Evolutionary conservation across 2,888 invertebrate genomes (phyloP), one percentile per base, ranked within the genome.

Genomic region (Dexiosoma caninum): DNA sequence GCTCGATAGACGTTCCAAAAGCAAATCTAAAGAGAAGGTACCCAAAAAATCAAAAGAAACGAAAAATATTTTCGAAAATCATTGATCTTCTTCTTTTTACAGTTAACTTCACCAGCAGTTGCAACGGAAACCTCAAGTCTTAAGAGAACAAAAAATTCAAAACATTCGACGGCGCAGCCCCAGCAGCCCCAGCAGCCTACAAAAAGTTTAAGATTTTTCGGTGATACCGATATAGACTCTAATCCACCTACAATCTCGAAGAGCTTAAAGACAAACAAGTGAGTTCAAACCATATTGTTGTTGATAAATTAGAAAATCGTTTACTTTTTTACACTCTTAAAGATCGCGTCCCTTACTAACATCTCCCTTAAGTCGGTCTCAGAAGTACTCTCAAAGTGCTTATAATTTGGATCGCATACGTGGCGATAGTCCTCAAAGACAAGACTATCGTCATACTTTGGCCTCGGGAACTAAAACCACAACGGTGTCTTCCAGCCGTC

Each of bases 201-300:
- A 4, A 95, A 95, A 88, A 95, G 93, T 90, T 92, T 95, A 10
- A 93, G 96, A 60, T 96, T 95, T 91, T 96, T 96, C 89, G 96
- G 95, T 19, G 95, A 96, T 89, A 95, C 95, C 9, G 95, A 96
- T 87, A 92, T 92, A 78, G 95, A 96, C 85, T 95, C 95, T 10
- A 93, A 93, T 87, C 92, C 92, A 27, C 92, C 92, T 14, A 93
- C 93, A 82, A 86, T 91, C 82, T 90, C 85, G 86, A 91, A 85
- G 89, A 85, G 85, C 84, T 86, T 85, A 21, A 87, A 86, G 69
- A 30, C 23, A 16, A 85, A 86, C 14, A 87, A 87, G 90, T 90
- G 6, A 83, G 84, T 57, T 5, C n/a, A 8, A 12, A 21, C 3
- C 10, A 21, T 32, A 19, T 1, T 27, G 23, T 51, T 27, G n/a